Evolutionary conservation across 1,140 invertebrate species (phyloP).

Genomic region (Aporrectodea caliginosa): DNA sequence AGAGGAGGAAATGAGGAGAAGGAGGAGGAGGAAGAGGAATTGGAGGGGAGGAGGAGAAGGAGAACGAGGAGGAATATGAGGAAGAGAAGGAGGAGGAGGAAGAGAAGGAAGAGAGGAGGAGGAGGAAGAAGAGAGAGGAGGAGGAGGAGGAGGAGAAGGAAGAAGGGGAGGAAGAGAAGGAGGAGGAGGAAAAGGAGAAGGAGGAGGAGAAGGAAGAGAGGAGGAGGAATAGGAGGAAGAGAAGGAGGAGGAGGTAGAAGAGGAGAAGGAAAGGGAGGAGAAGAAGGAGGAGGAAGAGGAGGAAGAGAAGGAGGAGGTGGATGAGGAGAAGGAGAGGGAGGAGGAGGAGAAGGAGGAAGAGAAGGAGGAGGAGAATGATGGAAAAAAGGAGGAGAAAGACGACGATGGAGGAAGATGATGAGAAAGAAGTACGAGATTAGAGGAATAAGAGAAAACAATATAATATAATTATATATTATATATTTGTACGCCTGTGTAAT

Average conservation of each 20-base stretch:
- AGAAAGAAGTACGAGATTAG: too few relatives aligned
- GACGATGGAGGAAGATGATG: too few relatives aligned
- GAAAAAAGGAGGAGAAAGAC: too few relatives aligned
- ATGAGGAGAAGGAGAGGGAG: background rate
- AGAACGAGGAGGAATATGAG: background rate
- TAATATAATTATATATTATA: too few relatives aligned
- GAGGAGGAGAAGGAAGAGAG: background rate
- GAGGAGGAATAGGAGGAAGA: background rate
- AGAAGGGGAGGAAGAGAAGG: background rate
- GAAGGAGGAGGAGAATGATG: too few relatives aligned
- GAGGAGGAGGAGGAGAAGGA: background rate
- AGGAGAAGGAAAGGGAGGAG: background rate
- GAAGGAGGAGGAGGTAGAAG: background rate
- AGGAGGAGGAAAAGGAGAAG: background rate
- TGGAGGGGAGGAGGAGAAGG: background rate
- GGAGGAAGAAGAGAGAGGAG: background rate
- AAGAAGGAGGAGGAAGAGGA: background rate
- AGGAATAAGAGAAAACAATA: too few relatives aligned
- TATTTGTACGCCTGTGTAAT: too few relatives aligned
- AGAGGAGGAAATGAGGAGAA: background rate
- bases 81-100: background rate
- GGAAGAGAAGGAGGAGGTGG: background rate
- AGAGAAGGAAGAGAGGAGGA: background rate
- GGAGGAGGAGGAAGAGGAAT: background rate
- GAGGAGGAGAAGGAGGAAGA: too few relatives aligned